Evolutionary conservation across 2,797 vertebrate genomes (phyloP), one percentile per base, ranked within the genome.

Genomic region (Diceros bicornis): DNA sequence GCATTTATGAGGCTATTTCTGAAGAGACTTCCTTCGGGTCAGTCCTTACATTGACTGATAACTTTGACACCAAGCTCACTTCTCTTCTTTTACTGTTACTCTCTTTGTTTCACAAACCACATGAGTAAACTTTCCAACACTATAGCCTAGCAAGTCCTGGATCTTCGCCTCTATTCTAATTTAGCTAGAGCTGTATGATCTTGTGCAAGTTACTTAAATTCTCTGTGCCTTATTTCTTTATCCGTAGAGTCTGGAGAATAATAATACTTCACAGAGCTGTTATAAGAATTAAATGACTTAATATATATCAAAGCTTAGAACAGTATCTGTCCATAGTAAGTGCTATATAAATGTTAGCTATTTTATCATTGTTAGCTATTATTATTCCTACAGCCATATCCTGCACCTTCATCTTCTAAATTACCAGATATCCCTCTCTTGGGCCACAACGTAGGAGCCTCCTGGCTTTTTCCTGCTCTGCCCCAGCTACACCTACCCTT

Each of bases 141-240:
- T 23, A 0, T 6, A 44, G 68, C 79, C 59, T 55, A 32, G 50
- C n/a, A 44, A 68, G 94, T 75, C 69, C 10, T 88, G 1, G 0
- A 6, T 93, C 94, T 85, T 91, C 12, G 50, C 87, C 92, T 90
- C 50, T 44, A 20, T 57, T 82, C 59, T 71, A 47, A 66, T 27
- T 81, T 66, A 52, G 29, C 27, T 37, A 91, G 37, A 95, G 64
- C 44, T 95, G 87, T 81, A 85, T 93, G 84, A 72, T 59, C 13
- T 55, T 52, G 7, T n/a, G 34, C 1, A 62, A 64, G n/a, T 41
- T 32, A 32, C 2, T 17, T 55, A 55, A 77, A n/a, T 59, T 55
- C 61, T 55, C 66, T 79, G n/a, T 69, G 72, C 62, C 94, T 96
- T 68, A 11, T 78, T 97, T 96, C 71, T 86, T 97, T 83, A 16